phyloP scores from a whole-genome alignment of 2,888 invertebrate species.

The Auanema freiburgensis region DNA sequence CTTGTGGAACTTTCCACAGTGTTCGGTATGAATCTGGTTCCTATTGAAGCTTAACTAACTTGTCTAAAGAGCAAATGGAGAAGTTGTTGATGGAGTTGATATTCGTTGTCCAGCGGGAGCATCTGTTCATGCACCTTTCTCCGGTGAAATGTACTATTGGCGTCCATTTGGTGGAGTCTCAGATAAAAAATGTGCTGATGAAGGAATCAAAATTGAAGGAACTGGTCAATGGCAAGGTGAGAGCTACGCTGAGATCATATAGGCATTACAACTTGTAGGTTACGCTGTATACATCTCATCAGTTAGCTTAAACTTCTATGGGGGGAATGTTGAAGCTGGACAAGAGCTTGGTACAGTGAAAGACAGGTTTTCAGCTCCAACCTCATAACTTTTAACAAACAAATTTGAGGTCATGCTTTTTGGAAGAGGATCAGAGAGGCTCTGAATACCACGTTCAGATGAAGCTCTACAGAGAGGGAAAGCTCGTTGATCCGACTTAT shows the following conservation, averaged over 20 bases:
- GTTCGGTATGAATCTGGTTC: slow-evolving; percentile 31
- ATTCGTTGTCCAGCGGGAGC: slow-evolving; percentile 34
- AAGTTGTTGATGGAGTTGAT: slow-evolving; percentile 46
- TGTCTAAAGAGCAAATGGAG: slow-evolving; percentile 40
- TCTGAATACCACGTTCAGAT: slow-evolving; percentile 37
- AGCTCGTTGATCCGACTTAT: slow-evolving; percentile 58
- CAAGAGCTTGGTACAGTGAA: slow-evolving; percentile 45
- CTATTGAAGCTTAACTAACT: neutral
- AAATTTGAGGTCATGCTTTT: slow-evolving; percentile 23
- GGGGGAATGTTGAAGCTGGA: slow-evolving; percentile 56
- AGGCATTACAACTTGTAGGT: slow-evolving; percentile 28
- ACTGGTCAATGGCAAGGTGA: slow-evolving; percentile 62
- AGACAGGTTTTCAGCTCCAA: slow-evolving; percentile 18
- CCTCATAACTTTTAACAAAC: neutral
- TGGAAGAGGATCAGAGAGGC: slow-evolving; percentile 27
- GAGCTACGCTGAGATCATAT: neutral
- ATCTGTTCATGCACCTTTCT: slow-evolving; percentile 53
- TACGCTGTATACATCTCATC: slow-evolving; percentile 60
- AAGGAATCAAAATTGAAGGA: slow-evolving; percentile 61
- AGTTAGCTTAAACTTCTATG: slow-evolving; percentile 52
- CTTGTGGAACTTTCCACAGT: slow-evolving; percentile 53
- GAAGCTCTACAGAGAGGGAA: slow-evolving; percentile 47
- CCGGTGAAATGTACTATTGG: slow-evolving; percentile 55
- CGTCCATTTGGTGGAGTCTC: slow-evolving; percentile 41
- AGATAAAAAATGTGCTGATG: slow-evolving; percentile 56